phyloP scores from a whole-genome alignment of 2,888 invertebrate species.

The Phaonia tiefii region DNA sequence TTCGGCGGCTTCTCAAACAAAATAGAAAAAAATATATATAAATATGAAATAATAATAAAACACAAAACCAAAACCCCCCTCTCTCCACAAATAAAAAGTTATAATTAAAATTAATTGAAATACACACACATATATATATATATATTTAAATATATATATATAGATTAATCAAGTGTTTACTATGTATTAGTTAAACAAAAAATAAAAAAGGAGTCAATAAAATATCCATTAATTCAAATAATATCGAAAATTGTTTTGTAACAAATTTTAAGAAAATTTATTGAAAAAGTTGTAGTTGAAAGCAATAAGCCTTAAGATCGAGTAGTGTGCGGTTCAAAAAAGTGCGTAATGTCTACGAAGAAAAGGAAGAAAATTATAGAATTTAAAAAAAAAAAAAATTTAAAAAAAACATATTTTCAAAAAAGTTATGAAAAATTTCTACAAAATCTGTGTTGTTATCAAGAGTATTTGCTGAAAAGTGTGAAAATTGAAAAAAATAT shows the following conservation, averaged over 20 bases:
- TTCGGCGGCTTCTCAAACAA: constrained; percentile 57
- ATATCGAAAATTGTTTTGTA: background rate
- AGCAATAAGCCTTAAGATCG: background rate
- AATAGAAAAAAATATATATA: constrained; percentile 7
- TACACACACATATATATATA: background rate
- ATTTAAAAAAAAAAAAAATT: constrained; percentile 11
- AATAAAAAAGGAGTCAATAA: background rate
- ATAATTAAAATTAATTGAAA: constrained; percentile 43
- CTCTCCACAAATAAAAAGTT: constrained; percentile 18
- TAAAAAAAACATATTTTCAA: constrained; percentile 12
- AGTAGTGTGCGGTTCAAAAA: too few relatives aligned
- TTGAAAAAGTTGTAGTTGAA: background rate
- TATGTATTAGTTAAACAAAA: background rate
- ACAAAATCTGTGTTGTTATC: constrained; percentile 57
- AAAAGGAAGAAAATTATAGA: background rate
- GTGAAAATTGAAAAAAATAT: too few relatives aligned
- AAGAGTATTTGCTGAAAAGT: background rate
- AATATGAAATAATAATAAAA: constrained; percentile 33
- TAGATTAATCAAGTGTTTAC: background rate
- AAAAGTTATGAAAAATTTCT: constrained; percentile 15
- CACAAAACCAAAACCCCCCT: constrained; percentile 10
- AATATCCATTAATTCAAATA: background rate
- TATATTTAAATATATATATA: constrained; percentile 5
- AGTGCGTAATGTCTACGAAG: constrained; percentile 15
- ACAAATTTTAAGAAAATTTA: background rate